Evolutionary conservation across 2,797 vertebrate species (phyloP).

Genomic region (Ispidina picta): DNA sequence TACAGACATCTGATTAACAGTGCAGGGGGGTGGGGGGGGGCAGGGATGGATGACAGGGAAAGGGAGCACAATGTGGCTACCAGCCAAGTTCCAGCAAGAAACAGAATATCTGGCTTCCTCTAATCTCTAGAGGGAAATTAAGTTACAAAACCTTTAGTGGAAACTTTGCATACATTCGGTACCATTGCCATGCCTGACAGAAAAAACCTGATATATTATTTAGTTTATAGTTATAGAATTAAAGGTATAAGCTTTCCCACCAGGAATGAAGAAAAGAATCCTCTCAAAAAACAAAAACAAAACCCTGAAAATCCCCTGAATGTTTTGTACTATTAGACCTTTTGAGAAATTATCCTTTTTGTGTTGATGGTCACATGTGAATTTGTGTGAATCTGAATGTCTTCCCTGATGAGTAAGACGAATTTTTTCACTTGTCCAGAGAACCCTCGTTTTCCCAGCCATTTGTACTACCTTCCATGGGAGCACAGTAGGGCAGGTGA

Average conservation of each 20-base stretch:
- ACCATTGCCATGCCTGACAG: constrained; percentile 68
- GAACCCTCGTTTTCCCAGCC: not conserved
- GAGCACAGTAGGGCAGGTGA: not conserved
- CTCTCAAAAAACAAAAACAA: not conserved
- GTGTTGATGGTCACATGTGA: not conserved
- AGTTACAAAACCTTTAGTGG: constrained; percentile 74
- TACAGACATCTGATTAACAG: constrained; percentile 69
- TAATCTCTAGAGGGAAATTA: constrained; percentile 76
- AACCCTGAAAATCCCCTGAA: not conserved
- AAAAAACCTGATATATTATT: constrained; percentile 67
- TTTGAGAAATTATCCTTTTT: not conserved
- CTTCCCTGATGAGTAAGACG: not conserved
- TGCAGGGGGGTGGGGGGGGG: not conserved
- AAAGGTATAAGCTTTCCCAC: constrained; percentile 42
- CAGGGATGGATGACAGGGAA: constrained; percentile 51
- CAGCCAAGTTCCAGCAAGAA: constrained; percentile 74
- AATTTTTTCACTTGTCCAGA: not conserved
- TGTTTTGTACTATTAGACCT: not conserved
- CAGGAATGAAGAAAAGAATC: not conserved
- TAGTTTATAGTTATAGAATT: constrained; percentile 69
- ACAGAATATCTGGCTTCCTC: constrained; percentile 75
- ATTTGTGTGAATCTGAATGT: not conserved
- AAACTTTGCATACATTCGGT: constrained; percentile 69
- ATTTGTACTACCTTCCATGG: fast-evolving
- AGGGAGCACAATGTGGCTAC: constrained; percentile 51